Evolutionary conservation across 64 coral and sea anemone genomes (phyloP).

Genomic region (Montipora cactus): DNA sequence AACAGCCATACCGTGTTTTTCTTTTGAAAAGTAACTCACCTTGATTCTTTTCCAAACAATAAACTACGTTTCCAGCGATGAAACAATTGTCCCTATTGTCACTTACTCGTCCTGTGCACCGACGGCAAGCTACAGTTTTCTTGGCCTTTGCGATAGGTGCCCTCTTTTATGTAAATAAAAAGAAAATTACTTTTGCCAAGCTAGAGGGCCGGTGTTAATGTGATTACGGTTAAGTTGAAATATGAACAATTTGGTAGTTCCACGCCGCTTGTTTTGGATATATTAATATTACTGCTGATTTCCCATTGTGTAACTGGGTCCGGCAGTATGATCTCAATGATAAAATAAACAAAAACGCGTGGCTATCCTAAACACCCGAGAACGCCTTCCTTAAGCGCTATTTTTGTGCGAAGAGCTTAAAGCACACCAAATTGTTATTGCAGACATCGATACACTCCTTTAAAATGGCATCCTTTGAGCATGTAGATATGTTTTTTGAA

Average conservation of each 20-base stretch:
- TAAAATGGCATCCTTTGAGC: background rate
- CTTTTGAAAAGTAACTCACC: constrained; percentile 75
- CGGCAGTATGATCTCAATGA: constrained; percentile 38
- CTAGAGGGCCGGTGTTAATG: constrained; percentile 76
- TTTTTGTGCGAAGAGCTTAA: constrained; percentile 11
- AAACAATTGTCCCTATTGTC: constrained; percentile 52
- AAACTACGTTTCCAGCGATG: constrained; percentile 49
- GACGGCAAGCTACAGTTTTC: background rate
- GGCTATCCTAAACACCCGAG: constrained; percentile 41
- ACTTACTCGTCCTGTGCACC: background rate
- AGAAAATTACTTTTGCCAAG: constrained; percentile 39
- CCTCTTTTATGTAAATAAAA: background rate
- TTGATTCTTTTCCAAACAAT: constrained; percentile 81
- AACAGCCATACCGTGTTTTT: constrained; percentile 64
- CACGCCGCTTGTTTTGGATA: constrained; percentile 66
- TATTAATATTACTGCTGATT: constrained; percentile 78
- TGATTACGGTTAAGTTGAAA: constrained; percentile 84
- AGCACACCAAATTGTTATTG: background rate
- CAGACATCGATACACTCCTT: background rate
- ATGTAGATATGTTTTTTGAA: background rate
- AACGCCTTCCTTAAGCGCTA: constrained; percentile 27
- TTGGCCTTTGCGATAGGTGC: background rate
- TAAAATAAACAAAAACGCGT: constrained; percentile 89
- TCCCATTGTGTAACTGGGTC: constrained; percentile 46
- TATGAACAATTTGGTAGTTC: constrained; percentile 64